These are phyloP conservation scores for Heteronetta atricapilla DNA, from an alignment of 2,113 vertebrate species.

Conservation along the genomic window DNA sequence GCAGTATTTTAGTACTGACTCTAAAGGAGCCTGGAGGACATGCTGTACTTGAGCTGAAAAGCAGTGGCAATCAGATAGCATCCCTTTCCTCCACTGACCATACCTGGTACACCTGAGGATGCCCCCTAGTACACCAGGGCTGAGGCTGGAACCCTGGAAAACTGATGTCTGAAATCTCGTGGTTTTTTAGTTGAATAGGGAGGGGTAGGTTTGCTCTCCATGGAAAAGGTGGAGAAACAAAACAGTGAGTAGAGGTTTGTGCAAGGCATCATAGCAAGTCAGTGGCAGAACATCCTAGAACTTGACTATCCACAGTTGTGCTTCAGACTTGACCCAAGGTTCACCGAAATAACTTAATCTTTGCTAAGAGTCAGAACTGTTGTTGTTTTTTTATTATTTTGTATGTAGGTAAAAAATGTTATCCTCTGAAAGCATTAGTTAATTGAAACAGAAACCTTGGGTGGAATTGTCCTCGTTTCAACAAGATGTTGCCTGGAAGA, in stretches of 20 bases:
- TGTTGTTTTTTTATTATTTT: neutral
- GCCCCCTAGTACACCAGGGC: neutral
- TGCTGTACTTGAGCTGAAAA: neutral
- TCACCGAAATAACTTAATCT: neutral
- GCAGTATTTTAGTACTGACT: neutral
- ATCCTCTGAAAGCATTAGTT: neutral
- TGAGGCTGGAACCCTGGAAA: neutral
- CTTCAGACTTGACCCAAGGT: neutral
- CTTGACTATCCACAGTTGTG: neutral
- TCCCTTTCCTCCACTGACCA: neutral
- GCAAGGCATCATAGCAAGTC: neutral
- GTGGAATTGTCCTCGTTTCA: neutral
- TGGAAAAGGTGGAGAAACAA: neutral
- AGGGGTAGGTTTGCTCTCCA: neutral
- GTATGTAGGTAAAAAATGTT: neutral
- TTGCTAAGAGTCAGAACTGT: neutral
- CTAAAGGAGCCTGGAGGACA: neutral
- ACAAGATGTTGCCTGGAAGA: neutral
- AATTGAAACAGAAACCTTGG: conserved; percentile 5
- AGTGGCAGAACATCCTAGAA: neutral
- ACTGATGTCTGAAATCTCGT: neutral
- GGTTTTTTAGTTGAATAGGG: neutral
- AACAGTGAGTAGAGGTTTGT: neutral
- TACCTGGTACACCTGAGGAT: neutral
- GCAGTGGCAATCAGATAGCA: neutral